Conservation (phyloP, 92 coral and sea anemone species). For the Epizoanthus rinbou region DNA sequence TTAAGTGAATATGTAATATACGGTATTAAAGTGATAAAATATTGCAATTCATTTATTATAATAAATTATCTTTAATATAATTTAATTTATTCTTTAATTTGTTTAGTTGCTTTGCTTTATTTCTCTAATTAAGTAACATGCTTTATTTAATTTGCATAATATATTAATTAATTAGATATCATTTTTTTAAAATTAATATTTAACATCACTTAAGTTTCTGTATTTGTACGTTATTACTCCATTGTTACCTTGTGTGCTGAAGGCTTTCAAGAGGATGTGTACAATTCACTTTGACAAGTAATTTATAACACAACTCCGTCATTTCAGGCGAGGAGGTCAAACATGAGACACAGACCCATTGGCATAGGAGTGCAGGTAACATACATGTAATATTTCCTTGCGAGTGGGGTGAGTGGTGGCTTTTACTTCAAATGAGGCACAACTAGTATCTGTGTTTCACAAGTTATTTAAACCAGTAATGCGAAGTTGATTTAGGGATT, state of each 20-base stretch:
- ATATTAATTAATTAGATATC: background rate
- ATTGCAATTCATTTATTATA: background rate
- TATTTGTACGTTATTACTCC: too few relatives aligned
- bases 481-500: too few relatives aligned
- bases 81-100: background rate
- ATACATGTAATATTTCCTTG: too few relatives aligned
- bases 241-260: too few relatives aligned
- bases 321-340: conserved; percentile 85
- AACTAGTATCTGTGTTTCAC: too few relatives aligned
- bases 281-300: background rate
- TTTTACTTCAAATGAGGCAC: too few relatives aligned
- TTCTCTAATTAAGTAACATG: background rate
- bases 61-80: background rate
- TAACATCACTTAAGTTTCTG: too few relatives aligned
- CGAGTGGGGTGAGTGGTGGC: too few relatives aligned
- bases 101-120: background rate
- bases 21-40: too few relatives aligned
- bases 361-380: conserved; percentile 96
- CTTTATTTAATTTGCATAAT: background rate
- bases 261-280: too few relatives aligned
- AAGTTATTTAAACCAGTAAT: too few relatives aligned
- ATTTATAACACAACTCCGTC: background rate
- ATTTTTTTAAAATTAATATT: too few relatives aligned
- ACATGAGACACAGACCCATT: conserved; percentile 95
- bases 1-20: background rate